Percentiles rank a stretch among this genome's conserved stretches.
Evolutionary conservation across 2,888 invertebrate genomes (phyloP).

Genomic region (Autographa pulchrina): DNA sequence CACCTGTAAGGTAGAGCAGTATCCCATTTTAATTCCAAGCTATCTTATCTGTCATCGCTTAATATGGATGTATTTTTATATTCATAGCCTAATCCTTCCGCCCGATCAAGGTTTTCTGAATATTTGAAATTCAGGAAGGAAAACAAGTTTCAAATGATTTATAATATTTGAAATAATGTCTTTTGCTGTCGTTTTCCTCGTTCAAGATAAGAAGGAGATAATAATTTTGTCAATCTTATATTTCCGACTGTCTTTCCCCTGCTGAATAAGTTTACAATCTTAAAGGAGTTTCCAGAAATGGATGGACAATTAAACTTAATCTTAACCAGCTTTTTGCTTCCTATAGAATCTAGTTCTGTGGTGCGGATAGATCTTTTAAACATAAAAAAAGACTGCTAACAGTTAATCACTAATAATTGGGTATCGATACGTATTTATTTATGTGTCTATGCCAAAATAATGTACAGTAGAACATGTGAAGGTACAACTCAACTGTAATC

Average conservation of each 20-base stretch:
- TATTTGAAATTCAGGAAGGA: neutral
- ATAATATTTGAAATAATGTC: neutral
- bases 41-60: neutral
- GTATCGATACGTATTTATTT: too few relatives aligned
- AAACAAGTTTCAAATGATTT: neutral
- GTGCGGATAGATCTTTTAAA: too few relatives aligned
- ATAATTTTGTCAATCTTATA: conserved; percentile 2
- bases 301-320: neutral
- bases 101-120: neutral
- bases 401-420: too few relatives aligned
- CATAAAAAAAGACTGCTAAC: too few relatives aligned
- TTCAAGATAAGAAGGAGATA: neutral
- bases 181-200: neutral
- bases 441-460: too few relatives aligned
- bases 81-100: neutral
- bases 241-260: neutral
- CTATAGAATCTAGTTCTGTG: neutral
- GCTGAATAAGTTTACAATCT: neutral
- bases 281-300: neutral
- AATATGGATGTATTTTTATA: neutral
- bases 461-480: too few relatives aligned
- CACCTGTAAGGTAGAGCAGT: too few relatives aligned
- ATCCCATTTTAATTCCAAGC: neutral
- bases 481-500: too few relatives aligned
- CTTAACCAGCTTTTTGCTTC: neutral